phyloP scores from a whole-genome alignment of 2,888 invertebrate genomes.

The Lepas anatifera region DNA sequence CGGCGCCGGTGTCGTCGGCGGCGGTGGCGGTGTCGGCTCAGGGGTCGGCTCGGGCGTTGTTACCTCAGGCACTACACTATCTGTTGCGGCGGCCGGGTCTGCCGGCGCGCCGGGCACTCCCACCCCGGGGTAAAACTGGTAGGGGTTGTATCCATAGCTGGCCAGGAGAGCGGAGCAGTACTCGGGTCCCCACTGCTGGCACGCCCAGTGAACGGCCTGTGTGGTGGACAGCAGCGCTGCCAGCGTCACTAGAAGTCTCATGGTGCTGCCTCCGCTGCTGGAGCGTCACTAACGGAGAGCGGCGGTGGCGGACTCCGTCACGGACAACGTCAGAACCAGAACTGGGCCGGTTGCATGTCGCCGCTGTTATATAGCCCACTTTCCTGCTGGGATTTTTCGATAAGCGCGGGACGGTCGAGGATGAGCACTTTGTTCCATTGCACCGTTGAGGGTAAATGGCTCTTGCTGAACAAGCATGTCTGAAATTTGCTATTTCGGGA shows the following conservation, averaged over 20 bases:
- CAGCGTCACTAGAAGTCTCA: neutral
- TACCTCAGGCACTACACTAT: neutral
- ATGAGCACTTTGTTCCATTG: slow-evolving; percentile 14
- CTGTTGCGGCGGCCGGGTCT: neutral
- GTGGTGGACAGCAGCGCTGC: neutral
- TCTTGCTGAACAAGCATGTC: too few relatives aligned
- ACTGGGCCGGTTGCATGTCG: slow-evolving; percentile 15
- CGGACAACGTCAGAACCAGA: too few relatives aligned
- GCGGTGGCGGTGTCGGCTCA: too few relatives aligned
- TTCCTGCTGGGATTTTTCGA: slow-evolving; percentile 19
- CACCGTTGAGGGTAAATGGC: too few relatives aligned
- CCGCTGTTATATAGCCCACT: slow-evolving; percentile 32
- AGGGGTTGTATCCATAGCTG: neutral
- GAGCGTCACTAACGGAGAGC: slow-evolving; percentile 45
- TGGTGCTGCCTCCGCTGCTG: neutral
- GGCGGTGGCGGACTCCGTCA: too few relatives aligned
- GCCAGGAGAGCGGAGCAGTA: neutral
- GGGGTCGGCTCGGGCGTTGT: neutral
- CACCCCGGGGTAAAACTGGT: neutral
- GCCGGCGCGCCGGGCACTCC: neutral
- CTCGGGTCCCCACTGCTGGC: neutral
- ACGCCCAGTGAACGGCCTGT: neutral
- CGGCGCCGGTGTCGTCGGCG: too few relatives aligned
- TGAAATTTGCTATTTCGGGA: too few relatives aligned
- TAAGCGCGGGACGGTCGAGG: too few relatives aligned